phyloP scores from a whole-genome alignment of 2,113 vertebrate genomes.

The Dryoscopus gambensis region DNA sequence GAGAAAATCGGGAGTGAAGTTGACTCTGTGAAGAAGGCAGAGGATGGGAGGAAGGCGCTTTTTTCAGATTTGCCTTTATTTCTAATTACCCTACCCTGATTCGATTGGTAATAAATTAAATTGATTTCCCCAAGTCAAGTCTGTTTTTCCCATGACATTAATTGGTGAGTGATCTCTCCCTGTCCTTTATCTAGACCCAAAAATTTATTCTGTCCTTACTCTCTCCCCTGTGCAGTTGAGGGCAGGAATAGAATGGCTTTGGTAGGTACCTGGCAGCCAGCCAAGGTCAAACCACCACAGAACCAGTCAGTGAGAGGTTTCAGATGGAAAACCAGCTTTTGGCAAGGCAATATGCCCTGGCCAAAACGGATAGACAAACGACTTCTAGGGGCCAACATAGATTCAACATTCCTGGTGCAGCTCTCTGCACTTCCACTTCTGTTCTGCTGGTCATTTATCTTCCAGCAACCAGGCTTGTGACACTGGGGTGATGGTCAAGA shows the following conservation, averaged over 20 bases:
- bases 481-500: not conserved
- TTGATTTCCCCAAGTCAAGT: rapidly evolving
- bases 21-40: not conserved
- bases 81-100: not conserved
- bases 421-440: not conserved
- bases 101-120: not conserved
- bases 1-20: rapidly evolving
- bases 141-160: not conserved
- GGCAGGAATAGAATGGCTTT: not conserved
- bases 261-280: not conserved
- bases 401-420: not conserved
- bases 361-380: not conserved
- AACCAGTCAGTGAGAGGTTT: not conserved
- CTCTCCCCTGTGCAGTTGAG: not conserved
- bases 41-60: rapidly evolving
- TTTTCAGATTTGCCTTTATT: not conserved
- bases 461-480: not conserved
- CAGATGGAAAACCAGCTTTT: not conserved
- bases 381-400: not conserved
- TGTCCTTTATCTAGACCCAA: not conserved
- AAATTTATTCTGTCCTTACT: not conserved
- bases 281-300: not conserved
- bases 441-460: not conserved
- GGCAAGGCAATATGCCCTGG: not conserved
- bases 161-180: not conserved